Percentiles rank a stretch among this genome's conserved stretches.
phyloP scores from a whole-genome alignment of 1,140 invertebrate genomes.

The Diplogasteroides magnus region DNA sequence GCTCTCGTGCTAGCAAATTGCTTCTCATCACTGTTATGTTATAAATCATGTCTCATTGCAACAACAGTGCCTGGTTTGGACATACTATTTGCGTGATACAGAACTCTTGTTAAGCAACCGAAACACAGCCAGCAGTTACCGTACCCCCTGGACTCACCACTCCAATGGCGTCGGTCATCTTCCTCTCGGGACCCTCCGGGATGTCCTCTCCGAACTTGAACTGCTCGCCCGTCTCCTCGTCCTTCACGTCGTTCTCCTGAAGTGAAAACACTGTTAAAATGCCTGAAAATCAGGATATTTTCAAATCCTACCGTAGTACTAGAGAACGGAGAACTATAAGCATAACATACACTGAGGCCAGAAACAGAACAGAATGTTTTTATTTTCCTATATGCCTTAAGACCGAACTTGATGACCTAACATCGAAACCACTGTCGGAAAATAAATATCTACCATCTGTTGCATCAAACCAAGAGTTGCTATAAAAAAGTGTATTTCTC shows the following conservation, averaged over 20 bases:
- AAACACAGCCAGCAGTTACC: too few relatives aligned
- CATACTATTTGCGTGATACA: neutral
- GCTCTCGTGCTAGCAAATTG: neutral
- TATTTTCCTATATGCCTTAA: neutral
- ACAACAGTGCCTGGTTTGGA: neutral
- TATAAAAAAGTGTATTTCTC: too few relatives aligned
- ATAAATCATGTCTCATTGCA: neutral
- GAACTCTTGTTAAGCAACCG: neutral
- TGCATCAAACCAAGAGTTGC: neutral
- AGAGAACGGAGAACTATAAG: neutral
- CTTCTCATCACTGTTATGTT: neutral
- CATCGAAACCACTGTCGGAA: neutral
- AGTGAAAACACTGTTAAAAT: too few relatives aligned
- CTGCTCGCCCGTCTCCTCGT: constrained; percentile 82
- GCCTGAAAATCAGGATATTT: too few relatives aligned
- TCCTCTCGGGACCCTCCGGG: constrained; percentile 94
- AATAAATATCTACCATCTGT: neutral
- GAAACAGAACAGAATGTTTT: neutral
- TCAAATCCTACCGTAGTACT: neutral
- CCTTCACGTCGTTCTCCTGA: constrained; percentile 83
- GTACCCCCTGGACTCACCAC: constrained; percentile 59
- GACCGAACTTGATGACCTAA: too few relatives aligned
- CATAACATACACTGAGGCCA: neutral
- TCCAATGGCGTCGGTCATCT: constrained; percentile 96
- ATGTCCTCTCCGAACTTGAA: constrained; percentile 67